phyloP scores from a whole-genome alignment of 2,888 invertebrate species.

The Drosophila limbata region DNA sequence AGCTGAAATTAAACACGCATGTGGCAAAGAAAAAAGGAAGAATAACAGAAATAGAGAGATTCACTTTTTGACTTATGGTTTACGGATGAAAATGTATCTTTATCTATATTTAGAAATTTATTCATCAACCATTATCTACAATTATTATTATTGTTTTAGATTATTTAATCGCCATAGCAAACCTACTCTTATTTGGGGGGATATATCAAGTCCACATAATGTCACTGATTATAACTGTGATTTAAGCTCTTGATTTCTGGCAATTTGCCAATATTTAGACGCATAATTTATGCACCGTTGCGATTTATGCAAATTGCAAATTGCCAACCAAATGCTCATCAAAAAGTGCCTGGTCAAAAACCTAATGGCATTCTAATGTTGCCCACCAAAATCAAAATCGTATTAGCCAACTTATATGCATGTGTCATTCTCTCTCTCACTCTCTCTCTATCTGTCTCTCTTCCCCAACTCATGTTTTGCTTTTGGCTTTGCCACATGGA shows the following conservation, averaged over 20 bases:
- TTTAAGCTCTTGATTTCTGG: constrained; percentile 51
- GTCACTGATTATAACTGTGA: constrained; percentile 48
- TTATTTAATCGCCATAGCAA: neutral
- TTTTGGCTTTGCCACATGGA: constrained; percentile 55
- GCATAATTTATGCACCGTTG: constrained; percentile 62
- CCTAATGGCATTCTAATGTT: constrained; percentile 74
- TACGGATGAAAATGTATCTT: neutral
- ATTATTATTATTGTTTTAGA: neutral
- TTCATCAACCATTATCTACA: no score
- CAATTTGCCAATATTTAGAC: constrained; percentile 58
- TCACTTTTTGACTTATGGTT: neutral
- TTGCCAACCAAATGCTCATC: constrained; percentile 51
- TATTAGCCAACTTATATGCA: constrained; percentile 56
- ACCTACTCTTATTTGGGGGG: neutral
- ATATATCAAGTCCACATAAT: neutral
- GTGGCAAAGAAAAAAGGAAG: no score
- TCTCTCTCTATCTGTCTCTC: neutral
- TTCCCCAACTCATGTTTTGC: constrained; percentile 42
- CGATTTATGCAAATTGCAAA: constrained; percentile 66
- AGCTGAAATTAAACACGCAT: no score
- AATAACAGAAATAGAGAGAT: neutral
- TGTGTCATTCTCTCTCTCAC: neutral
- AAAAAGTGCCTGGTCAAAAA: constrained; percentile 41
- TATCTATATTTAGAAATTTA: no score
- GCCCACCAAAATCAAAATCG: constrained; percentile 77